These are phyloP conservation scores for Aphodius granarius DNA, from an alignment of 2,888 invertebrate genomes.

Conservation along the genomic window DNA sequence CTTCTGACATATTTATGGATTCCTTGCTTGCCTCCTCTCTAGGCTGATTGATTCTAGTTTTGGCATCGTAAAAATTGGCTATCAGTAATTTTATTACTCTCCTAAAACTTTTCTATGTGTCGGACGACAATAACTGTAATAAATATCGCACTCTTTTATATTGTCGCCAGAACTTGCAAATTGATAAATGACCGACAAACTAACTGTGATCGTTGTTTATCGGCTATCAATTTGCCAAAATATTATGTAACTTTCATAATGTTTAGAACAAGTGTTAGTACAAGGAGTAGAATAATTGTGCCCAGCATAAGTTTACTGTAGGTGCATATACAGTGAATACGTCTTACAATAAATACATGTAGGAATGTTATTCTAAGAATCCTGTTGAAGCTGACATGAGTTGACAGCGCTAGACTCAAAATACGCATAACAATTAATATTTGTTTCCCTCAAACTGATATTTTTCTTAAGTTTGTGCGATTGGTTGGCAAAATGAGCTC, in stretches of 20 bases:
- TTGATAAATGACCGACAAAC: not conserved
- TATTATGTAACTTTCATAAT: not conserved
- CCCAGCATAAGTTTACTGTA: no score
- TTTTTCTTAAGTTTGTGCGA: no score
- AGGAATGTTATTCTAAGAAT: no score
- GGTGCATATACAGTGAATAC: no score
- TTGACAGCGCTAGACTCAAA: no score
- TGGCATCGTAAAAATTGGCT: conserved; percentile 23
- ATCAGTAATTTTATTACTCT: conserved; percentile 24
- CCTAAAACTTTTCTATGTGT: conserved; percentile 18
- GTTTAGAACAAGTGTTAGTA: not conserved
- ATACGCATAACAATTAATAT: no score
- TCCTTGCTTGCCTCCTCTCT: conserved; percentile 21
- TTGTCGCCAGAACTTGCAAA: not conserved
- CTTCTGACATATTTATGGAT: conserved; percentile 36
- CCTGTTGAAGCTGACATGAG: no score
- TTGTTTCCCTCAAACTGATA: no score
- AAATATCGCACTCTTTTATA: conserved; percentile 11
- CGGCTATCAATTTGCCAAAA: not conserved
- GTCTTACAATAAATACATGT: no score
- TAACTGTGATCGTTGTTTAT: not conserved
- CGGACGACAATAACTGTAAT: not conserved
- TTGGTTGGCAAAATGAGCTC: no score
- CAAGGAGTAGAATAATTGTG: no score
- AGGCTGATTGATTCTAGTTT: conserved; percentile 22